A percentile compares a stretch with the other conserved stretches of the same genome.
Evolutionary conservation across 2,888 invertebrate species (phyloP).

Genomic region (Clusia tigrina): DNA sequence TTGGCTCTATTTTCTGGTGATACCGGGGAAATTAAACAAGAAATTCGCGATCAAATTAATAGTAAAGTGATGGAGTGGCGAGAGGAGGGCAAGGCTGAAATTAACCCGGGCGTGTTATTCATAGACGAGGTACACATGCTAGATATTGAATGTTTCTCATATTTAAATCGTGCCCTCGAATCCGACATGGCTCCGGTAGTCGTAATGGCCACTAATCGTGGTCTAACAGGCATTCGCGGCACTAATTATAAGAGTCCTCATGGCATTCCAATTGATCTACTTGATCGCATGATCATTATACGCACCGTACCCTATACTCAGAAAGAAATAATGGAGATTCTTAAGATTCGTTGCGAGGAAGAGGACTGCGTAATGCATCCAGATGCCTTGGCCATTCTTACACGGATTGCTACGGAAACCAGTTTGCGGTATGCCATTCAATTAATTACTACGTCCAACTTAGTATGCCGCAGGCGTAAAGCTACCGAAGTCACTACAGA

Average conservation of each 20-base stretch:
- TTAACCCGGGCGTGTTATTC: conserved; percentile 96
- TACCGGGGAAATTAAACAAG: conserved; percentile 97
- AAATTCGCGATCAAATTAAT: conserved; percentile 98
- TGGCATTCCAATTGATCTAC: conserved; percentile 94
- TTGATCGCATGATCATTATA: conserved; percentile 95
- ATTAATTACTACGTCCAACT: conserved; percentile 91
- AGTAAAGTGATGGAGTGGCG: conserved; percentile 97
- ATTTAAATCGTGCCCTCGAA: conserved; percentile 94
- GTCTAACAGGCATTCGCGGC: conserved; percentile 93
- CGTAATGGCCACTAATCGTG: conserved; percentile 99
- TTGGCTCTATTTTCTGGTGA: conserved; percentile 98
- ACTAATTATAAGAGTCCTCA: conserved; percentile 94
- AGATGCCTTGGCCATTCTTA: conserved; percentile 89
- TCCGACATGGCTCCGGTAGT: conserved; percentile 97
- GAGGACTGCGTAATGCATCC: conserved; percentile 95
- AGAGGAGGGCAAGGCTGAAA: conserved; percentile 99
- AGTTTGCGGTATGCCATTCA: conserved; percentile 97
- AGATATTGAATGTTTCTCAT: conserved; percentile 99
- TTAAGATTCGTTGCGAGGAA: conserved; percentile 95
- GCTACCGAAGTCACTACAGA: conserved; percentile 84
- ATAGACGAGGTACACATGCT: conserved; percentile 99
- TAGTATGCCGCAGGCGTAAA: conserved; percentile 90
- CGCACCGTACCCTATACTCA: conserved; percentile 89
- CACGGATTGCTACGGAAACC: conserved; percentile 91
- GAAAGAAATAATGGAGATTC: conserved; percentile 88